phyloP scores from a whole-genome alignment of 2,113 vertebrate species.

The Poecile atricapillus region DNA sequence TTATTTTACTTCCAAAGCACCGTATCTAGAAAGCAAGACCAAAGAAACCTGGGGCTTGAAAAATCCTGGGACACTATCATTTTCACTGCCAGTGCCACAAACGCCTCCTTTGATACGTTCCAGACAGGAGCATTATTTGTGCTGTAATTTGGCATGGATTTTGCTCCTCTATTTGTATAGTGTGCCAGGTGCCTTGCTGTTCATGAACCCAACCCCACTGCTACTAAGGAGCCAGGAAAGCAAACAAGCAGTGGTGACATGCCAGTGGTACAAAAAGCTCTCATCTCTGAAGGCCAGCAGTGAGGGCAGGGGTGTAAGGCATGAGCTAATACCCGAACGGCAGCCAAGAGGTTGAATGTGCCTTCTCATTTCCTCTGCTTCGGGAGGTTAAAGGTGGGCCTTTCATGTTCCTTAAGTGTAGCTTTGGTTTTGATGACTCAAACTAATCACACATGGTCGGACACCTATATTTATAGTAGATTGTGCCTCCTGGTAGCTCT shows the following conservation, averaged over 20 bases:
- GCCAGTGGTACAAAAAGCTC: neutral
- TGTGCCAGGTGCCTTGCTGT: conserved; percentile 49
- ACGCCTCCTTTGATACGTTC: neutral
- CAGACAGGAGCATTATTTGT: conserved; percentile 1
- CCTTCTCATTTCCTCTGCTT: conserved; percentile 52
- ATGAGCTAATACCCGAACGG: neutral
- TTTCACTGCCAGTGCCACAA: neutral
- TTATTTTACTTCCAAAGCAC: neutral
- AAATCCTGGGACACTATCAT: neutral
- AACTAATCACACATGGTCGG: neutral
- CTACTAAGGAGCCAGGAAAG: conserved; percentile 37
- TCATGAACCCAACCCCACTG: neutral
- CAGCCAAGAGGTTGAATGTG: conserved; percentile 23
- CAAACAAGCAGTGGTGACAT: neutral
- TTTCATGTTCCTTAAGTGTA: conserved; percentile 20
- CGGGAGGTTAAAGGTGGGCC: neutral
- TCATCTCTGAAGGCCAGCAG: neutral
- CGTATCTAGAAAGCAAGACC: neutral
- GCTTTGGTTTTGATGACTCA: conserved; percentile 40
- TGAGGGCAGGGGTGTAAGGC: neutral
- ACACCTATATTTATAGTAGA: neutral
- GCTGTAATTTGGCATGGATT: conserved; percentile 28
- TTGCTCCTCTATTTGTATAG: neutral
- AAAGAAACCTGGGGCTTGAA: neutral
- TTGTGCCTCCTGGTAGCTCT: neutral